Conservation (phyloP, 2,797 vertebrate genomes). For the Mycteria americana region DNA sequence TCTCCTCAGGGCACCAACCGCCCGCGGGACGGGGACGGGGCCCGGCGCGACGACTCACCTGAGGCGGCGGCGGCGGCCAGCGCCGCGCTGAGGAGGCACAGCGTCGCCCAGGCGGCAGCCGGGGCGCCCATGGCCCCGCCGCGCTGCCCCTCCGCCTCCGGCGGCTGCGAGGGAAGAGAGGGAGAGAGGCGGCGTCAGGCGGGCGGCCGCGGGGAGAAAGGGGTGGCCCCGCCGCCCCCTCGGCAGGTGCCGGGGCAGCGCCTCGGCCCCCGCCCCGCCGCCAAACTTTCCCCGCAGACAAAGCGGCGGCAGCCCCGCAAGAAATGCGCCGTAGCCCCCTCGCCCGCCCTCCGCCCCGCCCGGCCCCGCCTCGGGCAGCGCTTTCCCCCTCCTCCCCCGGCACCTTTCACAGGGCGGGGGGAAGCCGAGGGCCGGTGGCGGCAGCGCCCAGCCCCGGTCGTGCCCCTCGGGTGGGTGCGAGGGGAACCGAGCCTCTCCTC, state of each 20-base stretch:
- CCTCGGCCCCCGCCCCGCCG: background rate
- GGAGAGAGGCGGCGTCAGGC: background rate
- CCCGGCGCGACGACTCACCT: conserved; percentile 7
- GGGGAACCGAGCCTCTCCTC: background rate
- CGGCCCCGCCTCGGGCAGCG: conserved; percentile 1
- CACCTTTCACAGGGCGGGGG: background rate
- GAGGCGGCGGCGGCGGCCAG: background rate
- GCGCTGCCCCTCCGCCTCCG: background rate
- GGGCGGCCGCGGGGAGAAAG: background rate
- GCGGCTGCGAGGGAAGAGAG: background rate
- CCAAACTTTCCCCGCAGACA: conserved; percentile 27
- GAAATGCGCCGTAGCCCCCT: background rate
- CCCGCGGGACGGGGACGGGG: background rate
- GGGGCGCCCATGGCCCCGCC: conserved; percentile 1
- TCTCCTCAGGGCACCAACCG: background rate
- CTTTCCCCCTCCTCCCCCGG: background rate
- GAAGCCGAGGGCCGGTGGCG: no score
- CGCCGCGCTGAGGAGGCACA: background rate
- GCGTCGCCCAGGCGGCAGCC: background rate
- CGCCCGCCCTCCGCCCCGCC: background rate
- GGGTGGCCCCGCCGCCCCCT: background rate
- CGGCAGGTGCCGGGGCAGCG: background rate
- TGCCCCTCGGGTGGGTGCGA: no score
- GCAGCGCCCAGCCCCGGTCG: background rate
- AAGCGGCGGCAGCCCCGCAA: background rate